These are phyloP conservation scores for Eremophila alpestris DNA, from an alignment of 2,797 vertebrate species.

Conservation along the genomic window DNA sequence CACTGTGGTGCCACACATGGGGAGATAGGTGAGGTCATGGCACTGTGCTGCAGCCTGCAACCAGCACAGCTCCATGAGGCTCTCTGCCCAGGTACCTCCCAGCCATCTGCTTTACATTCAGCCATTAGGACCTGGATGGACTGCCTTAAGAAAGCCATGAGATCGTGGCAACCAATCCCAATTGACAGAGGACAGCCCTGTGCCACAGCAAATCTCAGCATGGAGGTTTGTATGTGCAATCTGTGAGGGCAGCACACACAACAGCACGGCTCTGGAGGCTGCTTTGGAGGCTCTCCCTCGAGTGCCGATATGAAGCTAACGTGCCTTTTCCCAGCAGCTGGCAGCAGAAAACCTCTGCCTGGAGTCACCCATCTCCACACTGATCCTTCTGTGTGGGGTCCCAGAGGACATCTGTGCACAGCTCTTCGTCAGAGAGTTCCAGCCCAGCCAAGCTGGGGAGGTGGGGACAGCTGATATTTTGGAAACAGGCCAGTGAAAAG, in stretches of 20 bases:
- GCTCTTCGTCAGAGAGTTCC: background rate
- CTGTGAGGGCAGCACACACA: background rate
- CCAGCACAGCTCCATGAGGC: rapidly evolving
- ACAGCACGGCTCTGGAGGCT: rapidly evolving
- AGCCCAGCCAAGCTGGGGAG: rapidly evolving
- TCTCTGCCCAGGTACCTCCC: background rate
- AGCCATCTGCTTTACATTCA: background rate
- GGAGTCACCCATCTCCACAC: background rate
- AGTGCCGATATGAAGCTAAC: rapidly evolving
- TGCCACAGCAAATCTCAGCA: background rate
- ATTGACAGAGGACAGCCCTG: background rate
- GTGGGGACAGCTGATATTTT: background rate
- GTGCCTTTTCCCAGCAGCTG: background rate
- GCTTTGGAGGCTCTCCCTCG: background rate
- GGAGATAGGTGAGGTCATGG: rapidly evolving
- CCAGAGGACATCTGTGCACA: rapidly evolving
- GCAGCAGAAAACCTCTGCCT: background rate
- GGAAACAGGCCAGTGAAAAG: background rate
- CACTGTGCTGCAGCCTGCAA: rapidly evolving
- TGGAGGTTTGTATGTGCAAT: rapidly evolving
- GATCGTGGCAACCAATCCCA: background rate
- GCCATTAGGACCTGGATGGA: background rate
- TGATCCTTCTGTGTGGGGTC: background rate
- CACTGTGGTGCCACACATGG: rapidly evolving
- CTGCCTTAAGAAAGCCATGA: background rate